Conservation (phyloP, 2,797 vertebrate genomes). For the Cetoscarus ocellatus region DNA sequence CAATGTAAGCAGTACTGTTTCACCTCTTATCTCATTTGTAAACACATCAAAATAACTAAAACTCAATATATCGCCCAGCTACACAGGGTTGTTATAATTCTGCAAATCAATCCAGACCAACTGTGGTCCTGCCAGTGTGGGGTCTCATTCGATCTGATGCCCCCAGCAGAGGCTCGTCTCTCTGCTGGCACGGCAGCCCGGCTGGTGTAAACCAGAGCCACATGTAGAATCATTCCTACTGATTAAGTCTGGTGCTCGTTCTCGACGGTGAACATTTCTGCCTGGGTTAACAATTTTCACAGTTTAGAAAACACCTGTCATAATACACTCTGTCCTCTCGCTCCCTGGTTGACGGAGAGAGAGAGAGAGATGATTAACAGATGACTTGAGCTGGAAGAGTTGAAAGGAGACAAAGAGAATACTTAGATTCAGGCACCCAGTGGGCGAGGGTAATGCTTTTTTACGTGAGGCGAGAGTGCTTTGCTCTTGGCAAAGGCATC, state of each 20-base stretch:
- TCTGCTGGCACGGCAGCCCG: conserved; percentile 37
- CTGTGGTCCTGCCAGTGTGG: conserved; percentile 67
- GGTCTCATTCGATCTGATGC: conserved; percentile 67
- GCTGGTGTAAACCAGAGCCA: conserved; percentile 58
- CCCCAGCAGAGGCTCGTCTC: conserved; percentile 55
- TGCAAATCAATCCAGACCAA: conserved; percentile 51
- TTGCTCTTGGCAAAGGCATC: conserved; percentile 48
- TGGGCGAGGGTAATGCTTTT: conserved; percentile 40
- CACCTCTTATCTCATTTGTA: too few relatives aligned
- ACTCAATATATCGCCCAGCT: too few relatives aligned
- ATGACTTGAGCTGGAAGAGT: conserved; percentile 38
- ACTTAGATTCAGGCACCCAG: conserved; percentile 31
- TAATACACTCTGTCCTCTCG: conserved; percentile 41
- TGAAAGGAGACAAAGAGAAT: conserved; percentile 34
- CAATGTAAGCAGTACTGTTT: too few relatives aligned
- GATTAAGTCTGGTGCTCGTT: conserved; percentile 66
- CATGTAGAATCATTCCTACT: conserved; percentile 64
- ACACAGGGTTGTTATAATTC: conserved; percentile 61
- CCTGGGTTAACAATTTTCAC: conserved; percentile 65
- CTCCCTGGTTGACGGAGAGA: conserved; percentile 37
- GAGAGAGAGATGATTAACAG: conserved; percentile 47
- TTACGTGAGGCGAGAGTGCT: conserved; percentile 33
- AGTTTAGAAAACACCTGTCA: conserved; percentile 74
- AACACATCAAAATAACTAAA: too few relatives aligned
- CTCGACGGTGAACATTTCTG: conserved; percentile 66